phyloP scores from a whole-genome alignment of 2,888 invertebrate species.

The Ptilodon capucinus region DNA sequence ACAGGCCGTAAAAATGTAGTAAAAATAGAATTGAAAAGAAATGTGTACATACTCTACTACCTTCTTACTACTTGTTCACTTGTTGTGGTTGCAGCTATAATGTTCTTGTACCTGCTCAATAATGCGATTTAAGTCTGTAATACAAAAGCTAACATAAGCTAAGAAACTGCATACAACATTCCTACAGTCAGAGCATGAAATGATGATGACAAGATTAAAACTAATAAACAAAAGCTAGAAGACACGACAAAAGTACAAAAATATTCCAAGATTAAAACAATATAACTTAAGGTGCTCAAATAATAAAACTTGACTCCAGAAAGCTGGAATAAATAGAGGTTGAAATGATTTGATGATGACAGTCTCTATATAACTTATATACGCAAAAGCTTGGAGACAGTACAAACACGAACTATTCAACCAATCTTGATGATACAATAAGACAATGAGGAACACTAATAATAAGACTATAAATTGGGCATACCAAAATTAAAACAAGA shows the following conservation, averaged over 20 bases:
- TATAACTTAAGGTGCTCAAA: neutral
- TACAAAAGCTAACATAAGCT: too few species aligned
- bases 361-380: neutral
- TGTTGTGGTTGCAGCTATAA: conserved; percentile 3
- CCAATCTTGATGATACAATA: neutral
- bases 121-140: too few species aligned
- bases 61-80: conserved; percentile 9
- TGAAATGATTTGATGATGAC: neutral
- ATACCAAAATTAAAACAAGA: neutral
- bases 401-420: neutral
- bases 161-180: too few species aligned
- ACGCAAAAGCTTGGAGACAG: neutral
- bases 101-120: too few species aligned
- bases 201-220: too few species aligned
- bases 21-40: conserved; percentile 55
- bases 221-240: too few species aligned
- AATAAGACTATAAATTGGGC: too few species aligned
- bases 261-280: too few species aligned
- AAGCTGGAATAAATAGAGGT: neutral
- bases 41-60: conserved; percentile 17
- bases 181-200: too few species aligned
- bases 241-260: too few species aligned
- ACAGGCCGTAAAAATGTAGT: conserved; percentile 50
- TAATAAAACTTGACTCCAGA: neutral
- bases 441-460: too few species aligned